Base-by-base conservation (phyloP, 2,888 invertebrate species). In the Nomada goodeniana region DNA sequence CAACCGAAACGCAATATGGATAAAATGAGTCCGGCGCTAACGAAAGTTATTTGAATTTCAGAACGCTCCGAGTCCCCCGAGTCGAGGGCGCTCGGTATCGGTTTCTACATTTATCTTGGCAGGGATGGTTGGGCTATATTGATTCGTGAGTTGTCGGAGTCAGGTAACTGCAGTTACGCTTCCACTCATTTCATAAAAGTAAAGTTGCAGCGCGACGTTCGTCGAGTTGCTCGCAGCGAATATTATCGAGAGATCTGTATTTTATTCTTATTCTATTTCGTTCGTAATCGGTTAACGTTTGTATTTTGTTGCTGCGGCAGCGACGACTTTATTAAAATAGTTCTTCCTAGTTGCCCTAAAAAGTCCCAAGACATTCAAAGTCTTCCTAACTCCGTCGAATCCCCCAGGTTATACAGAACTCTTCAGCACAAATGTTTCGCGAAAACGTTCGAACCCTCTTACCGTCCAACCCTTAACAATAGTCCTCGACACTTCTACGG, bases 41-140 rank as follows among this genome's bases (percentile, higher is more conserved):
- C 78, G 68, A 78, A 75, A 63, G 63, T 68, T 67, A 67, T 80
- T 80, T 80, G 72, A 79, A 80, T 80, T 80, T 80, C 61, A 57
- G 61, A 72, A 50, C 65, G 65, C 20, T 20, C 20, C 5, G 53
- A 57, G 42, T 53, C 69, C 44, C 44, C 50, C 15, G n/a, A 52
- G 18, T 57, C n/a, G 80, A 55, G 20, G 26, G 47, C 26, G 47
- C 52, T 61, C 42, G n/a, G 20, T 55, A 50, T 61, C 57, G 26
- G 44, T 44, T 20, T 4, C 64, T 67, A 36, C 50, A n/a, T 9
- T 61, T 57, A 29, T 47, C 44, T 53, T n/a, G n/a, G n/a, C n/a
- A 44, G 18, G 36, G 29, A 59, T 50, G 47, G 20, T 73, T 67
- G n/a, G 20, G 26, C 10, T 64, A 26, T 53, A 69, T 69, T 15